These are phyloP conservation scores for Arvicanthis niloticus DNA, from an alignment of 2,113 vertebrate species.

Conservation along the genomic window DNA sequence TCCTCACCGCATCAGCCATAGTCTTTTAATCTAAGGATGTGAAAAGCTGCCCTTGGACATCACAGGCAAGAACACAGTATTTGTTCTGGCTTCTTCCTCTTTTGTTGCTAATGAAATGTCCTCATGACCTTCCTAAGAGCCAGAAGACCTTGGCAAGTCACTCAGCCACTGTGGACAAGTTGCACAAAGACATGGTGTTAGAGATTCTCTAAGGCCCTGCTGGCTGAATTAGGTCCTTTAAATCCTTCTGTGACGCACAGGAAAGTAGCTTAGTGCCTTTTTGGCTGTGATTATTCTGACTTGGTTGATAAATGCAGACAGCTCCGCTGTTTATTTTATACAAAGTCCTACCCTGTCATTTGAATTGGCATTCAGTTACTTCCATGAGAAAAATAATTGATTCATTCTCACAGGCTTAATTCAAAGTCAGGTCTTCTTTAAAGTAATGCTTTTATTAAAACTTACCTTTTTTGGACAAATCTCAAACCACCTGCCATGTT, in stretches of 20 bases:
- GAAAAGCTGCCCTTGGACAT: not conserved
- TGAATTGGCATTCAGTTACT: slow-evolving; percentile 62
- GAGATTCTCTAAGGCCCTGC: slow-evolving; percentile 23
- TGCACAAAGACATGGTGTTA: slow-evolving; percentile 21
- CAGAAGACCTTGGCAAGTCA: not conserved
- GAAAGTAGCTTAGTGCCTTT: slow-evolving; percentile 57
- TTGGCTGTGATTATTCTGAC: slow-evolving; percentile 52
- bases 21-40: not conserved
- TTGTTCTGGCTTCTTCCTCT: not conserved
- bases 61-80: not conserved
- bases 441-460: slow-evolving; percentile 24
- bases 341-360: slow-evolving; percentile 38
- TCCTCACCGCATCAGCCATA: not conserved
- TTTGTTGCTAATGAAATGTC: not conserved
- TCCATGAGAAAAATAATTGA: slow-evolving; percentile 38
- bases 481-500: not conserved
- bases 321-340: slow-evolving; percentile 66
- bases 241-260: slow-evolving; percentile 28
- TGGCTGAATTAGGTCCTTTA: slow-evolving; percentile 26
- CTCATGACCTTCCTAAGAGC: not conserved
- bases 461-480: not conserved
- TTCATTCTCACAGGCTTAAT: slow-evolving; percentile 48
- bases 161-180: not conserved
- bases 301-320: slow-evolving; percentile 4
- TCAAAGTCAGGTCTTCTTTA: slow-evolving; percentile 58